Percentiles rank a stretch among this genome's conserved stretches.
phyloP scores from a whole-genome alignment of 2,888 invertebrate genomes.

The Lydus trimaculatus region DNA sequence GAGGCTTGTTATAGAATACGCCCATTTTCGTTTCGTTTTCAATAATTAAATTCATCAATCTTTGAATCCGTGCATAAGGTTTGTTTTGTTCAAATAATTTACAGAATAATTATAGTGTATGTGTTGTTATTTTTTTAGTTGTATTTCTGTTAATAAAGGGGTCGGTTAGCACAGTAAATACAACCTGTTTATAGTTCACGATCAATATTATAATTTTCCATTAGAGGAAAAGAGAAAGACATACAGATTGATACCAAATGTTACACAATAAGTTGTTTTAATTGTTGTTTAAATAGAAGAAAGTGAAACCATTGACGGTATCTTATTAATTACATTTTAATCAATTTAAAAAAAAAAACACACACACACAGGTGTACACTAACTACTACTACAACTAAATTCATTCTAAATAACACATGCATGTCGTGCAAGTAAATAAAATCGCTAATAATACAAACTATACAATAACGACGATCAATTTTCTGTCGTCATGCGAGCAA shows the following conservation, averaged over 20 bases:
- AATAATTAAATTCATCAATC: no score
- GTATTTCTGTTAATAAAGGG: background rate
- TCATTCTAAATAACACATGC: background rate
- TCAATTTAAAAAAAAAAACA: background rate
- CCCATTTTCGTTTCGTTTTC: background rate
- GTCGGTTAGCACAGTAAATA: background rate
- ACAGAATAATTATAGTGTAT: background rate
- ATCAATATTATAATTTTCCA: background rate
- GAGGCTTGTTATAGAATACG: background rate
- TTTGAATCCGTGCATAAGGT: background rate
- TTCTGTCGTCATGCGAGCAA: background rate
- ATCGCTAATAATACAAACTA: background rate
- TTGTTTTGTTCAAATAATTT: background rate
- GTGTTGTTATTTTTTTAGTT: background rate
- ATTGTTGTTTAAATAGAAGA: background rate
- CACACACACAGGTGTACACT: no score
- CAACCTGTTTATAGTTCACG: background rate
- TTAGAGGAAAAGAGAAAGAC: background rate
- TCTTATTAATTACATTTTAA: background rate
- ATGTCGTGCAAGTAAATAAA: background rate
- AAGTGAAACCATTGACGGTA: background rate
- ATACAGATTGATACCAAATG: background rate
- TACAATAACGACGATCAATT: slow-evolving; percentile 4
- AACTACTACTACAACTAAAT: no score
- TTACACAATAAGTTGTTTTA: no score